phyloP scores from a whole-genome alignment of 2,797 vertebrate species.

The Lophius americanus region DNA sequence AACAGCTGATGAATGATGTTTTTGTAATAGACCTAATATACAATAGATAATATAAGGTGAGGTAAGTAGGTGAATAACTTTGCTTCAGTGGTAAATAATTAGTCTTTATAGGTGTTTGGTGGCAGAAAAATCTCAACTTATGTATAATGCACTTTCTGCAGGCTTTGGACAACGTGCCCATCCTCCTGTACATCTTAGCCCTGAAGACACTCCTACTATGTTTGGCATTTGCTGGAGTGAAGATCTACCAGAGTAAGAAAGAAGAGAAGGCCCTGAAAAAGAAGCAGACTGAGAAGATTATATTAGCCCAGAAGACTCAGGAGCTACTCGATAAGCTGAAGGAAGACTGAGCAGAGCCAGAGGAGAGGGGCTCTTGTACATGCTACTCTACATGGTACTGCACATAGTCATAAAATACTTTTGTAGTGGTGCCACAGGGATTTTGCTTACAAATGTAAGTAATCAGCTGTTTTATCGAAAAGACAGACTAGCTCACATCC shows the following conservation, averaged over 20 bases:
- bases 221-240: constrained; percentile 89
- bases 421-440: too few relatives aligned
- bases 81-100: too few relatives aligned
- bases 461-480: too few relatives aligned
- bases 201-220: constrained; percentile 93
- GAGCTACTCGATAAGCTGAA: constrained; percentile 82
- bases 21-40: too few relatives aligned
- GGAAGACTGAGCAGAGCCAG: constrained; percentile 75
- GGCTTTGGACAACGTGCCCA: constrained; percentile 90
- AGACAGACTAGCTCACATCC: too few relatives aligned
- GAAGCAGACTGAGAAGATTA: constrained; percentile 71
- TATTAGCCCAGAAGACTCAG: constrained; percentile 74
- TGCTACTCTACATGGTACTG: background rate
- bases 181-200: constrained; percentile 94
- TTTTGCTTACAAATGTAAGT: too few relatives aligned
- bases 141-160: constrained; percentile 46
- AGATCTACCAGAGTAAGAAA: constrained; percentile 90
- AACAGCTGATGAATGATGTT: too few relatives aligned
- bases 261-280: constrained; percentile 81
- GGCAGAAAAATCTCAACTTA: too few relatives aligned
- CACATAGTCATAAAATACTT: too few relatives aligned
- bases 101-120: too few relatives aligned
- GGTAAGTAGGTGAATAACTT: too few relatives aligned
- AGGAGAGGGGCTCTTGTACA: background rate
- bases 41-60: too few relatives aligned